Base-by-base conservation (phyloP, 2,113 vertebrate species). In the Engystomops pustulosus region DNA sequence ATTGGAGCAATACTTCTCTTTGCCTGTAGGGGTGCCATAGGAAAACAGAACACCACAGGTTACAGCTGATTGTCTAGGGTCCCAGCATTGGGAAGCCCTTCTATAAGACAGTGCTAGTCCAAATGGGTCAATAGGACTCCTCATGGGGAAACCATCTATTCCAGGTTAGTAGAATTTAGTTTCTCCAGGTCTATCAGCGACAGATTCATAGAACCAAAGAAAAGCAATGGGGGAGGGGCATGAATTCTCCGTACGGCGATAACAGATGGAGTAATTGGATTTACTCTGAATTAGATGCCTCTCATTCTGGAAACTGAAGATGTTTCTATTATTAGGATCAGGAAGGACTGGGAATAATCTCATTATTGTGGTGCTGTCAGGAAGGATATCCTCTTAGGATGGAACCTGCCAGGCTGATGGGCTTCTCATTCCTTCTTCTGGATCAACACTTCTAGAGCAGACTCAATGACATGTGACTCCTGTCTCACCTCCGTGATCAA, bases 281-380 rank as follows among this genome's bases (percentile, higher is more conserved):
- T 77, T 77, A 38, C 34, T 9, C 1, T 77, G 74, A 53, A 77
- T 77, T 77, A 77, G 49, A 36, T 77, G 74, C 74, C 69, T 9
- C 18, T 55, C 49, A 55, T 34, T 2, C 30, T 23, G 72, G 49
- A 51, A 76, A 53, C 32, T 32, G 25, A 17, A 32, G 49, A 34
- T 23, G 74, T 23, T 12, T 3, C 34, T 77, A 77, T 77, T 30
- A 20, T 77, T 77, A 77, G 51, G n/a, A 23, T 17, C 14, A 1
- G 4, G 32, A 36, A 36, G 55, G 23, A 20, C 34, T 3, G 72
- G 18, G 34, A 77, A 38, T 77, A 77, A 77, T 77, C 20, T 36
- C 20, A 77, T 76, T 55, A 34, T 30, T 45, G 18, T 77, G 51
- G 36, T 23, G 49, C 20, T 20, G 74, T 38, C 74, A 77, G 49